Base-by-base conservation (phyloP, 2,888 invertebrate species). In the Cinara cedri region DNA sequence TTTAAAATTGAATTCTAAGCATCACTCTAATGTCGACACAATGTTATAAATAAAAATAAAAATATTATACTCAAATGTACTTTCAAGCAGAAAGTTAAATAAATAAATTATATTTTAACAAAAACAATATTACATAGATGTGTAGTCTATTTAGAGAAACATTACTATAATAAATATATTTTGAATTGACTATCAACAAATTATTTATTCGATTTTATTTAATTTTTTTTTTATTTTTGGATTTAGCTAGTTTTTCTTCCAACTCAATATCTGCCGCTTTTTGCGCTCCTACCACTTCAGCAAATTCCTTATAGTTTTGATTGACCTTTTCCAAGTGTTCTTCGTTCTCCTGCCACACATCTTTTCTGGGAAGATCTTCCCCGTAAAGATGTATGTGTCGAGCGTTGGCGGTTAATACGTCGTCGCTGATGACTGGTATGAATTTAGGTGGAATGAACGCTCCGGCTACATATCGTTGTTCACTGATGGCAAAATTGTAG, bases 401-500 rank as follows among this genome's bases (percentile, higher is more conserved):
- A 16, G 63, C 46, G 46, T 46, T 78, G 14, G 81, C 57, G 9
- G 81, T 57, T 19, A 51, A 42, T 14, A 70, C 85, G 84, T 92
- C 92, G 85, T 91, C 88, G 78, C 90, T 90, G 80, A 87, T 88
- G 71, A 88, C 85, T 0, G 85, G 82, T 3, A 90, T 83, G 49
- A 85, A 86, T 51, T 87, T 82, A 0, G 92, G 93, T 0, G 93
- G 93, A 82, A 93, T 89, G 54, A 93, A 84, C 1, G 90, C 92
- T 4, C 88, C 92, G 0, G 89, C 92, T 54, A 91, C 90, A 82
- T 87, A 87, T 66, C 92, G 88, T 70, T 90, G 90, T 86, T 98
- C 98, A 0, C 92, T 89, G 85, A 92, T 93, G 57, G 97, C 87
- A 85, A 96, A 98, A 87, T 98, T 98, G 86, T 94, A 98, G 0